Conservation (phyloP, 2,888 invertebrate genomes). For the Clitarchus hookeri region DNA sequence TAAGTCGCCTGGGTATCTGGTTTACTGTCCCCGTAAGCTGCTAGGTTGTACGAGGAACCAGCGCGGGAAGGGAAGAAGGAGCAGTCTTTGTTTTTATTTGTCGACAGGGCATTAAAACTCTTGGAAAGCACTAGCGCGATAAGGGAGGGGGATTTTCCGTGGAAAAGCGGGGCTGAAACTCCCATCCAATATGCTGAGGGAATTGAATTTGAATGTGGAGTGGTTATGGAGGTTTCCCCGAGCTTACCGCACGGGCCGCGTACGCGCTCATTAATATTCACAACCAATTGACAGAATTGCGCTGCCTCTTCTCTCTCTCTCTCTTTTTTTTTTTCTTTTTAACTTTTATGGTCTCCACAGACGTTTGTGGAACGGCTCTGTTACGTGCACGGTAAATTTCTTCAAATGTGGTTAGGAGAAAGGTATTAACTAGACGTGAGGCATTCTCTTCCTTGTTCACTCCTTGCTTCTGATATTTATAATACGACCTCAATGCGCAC, state of each 20-base stretch:
- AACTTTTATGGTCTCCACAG: neutral
- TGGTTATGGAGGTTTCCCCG: neutral
- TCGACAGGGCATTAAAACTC: constrained; percentile 5
- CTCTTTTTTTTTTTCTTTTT: neutral
- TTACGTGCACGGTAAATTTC: too few species aligned
- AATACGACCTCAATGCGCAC: too few species aligned
- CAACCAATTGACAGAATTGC: neutral
- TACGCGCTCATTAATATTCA: neutral
- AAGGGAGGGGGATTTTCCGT: neutral
- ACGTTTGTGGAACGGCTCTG: neutral
- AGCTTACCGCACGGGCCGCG: neutral
- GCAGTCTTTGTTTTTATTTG: neutral
- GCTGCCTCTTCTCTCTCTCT: neutral
- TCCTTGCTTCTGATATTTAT: too few species aligned
- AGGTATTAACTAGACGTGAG: too few species aligned
- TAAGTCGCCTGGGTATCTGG: neutral
- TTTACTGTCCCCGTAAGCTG: neutral
- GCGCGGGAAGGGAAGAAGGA: neutral
- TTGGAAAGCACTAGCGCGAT: neutral
- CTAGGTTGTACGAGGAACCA: neutral
- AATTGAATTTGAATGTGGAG: constrained; percentile 7
- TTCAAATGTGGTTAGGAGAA: too few species aligned
- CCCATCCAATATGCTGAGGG: constrained; percentile 2
- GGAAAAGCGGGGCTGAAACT: neutral
- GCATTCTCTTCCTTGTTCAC: too few species aligned